phyloP scores from a whole-genome alignment of 2,113 vertebrate genomes.

The Myotis yumanensis region DNA sequence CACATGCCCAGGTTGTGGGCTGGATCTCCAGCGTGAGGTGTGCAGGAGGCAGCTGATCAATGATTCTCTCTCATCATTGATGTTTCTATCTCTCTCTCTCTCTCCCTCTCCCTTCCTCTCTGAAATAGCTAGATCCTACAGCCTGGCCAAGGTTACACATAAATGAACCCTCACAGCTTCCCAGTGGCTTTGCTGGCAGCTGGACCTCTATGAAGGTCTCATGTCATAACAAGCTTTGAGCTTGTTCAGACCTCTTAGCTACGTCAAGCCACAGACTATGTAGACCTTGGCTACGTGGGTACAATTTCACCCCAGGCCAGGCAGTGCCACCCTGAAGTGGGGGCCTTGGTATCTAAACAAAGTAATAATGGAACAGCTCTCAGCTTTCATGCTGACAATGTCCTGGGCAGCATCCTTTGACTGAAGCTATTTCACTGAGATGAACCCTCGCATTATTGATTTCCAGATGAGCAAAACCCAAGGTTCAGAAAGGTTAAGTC shows the following conservation, averaged over 20 bases:
- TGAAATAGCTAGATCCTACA: neutral
- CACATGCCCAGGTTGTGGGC: too few species aligned
- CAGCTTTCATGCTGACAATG: neutral
- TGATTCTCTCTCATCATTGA: too few species aligned
- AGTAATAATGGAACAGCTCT: neutral
- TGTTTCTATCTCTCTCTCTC: too few species aligned
- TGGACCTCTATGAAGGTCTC: neutral
- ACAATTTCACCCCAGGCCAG: neutral
- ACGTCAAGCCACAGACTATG: neutral
- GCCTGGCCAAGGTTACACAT: accelerated
- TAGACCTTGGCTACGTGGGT: neutral
- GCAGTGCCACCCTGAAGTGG: neutral
- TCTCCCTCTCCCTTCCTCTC: too few species aligned
- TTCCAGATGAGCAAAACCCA: neutral
- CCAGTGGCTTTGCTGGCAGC: neutral
- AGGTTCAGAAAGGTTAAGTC: neutral
- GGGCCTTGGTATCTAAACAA: neutral
- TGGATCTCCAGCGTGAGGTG: too few species aligned
- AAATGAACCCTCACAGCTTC: neutral
- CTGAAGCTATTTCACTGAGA: neutral
- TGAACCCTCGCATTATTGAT: neutral
- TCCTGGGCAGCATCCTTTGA: neutral
- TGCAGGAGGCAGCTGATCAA: too few species aligned
- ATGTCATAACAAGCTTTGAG: neutral
- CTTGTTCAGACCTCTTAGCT: neutral